These are phyloP conservation scores for Belonocnema kinseyi DNA, from an alignment of 1,140 invertebrate species.

Conservation along the genomic window DNA sequence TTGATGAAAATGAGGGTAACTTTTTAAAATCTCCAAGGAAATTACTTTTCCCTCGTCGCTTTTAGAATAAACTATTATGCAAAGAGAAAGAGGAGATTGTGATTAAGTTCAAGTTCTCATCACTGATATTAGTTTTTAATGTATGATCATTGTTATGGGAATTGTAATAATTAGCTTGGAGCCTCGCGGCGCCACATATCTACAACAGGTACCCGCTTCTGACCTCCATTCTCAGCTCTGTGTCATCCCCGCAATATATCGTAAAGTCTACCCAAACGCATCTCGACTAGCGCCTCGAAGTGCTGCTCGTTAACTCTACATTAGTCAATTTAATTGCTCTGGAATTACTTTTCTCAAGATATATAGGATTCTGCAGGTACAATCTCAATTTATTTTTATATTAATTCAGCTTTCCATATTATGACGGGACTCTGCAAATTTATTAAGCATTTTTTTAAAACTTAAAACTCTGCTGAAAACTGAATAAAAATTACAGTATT, in stretches of 20 bases:
- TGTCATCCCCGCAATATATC: constrained; percentile 1
- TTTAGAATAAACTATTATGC: background rate
- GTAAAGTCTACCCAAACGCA: background rate
- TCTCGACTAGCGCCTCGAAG: background rate
- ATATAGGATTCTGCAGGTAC: background rate
- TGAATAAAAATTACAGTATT: too few relatives aligned
- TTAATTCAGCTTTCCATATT: too few relatives aligned
- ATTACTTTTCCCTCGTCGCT: background rate
- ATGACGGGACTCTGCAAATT: too few relatives aligned
- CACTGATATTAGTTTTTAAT: constrained; percentile 31
- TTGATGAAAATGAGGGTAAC: background rate
- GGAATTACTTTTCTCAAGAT: background rate
- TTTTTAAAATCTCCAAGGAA: constrained; percentile 1
- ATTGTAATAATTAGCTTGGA: constrained; percentile 10
- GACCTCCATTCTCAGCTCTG: background rate
- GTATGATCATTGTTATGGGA: constrained; percentile 28
- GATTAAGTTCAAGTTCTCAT: constrained; percentile 18
- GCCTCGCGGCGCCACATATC: background rate
- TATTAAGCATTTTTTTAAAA: too few relatives aligned
- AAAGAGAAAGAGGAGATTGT: background rate
- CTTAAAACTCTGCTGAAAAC: too few relatives aligned
- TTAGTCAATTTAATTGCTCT: background rate
- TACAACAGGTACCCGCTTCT: background rate
- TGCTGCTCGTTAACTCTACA: background rate
- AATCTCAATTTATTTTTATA: background rate